phyloP scores from a whole-genome alignment of 1,140 invertebrate genomes.

The Drosophila repleta region DNA sequence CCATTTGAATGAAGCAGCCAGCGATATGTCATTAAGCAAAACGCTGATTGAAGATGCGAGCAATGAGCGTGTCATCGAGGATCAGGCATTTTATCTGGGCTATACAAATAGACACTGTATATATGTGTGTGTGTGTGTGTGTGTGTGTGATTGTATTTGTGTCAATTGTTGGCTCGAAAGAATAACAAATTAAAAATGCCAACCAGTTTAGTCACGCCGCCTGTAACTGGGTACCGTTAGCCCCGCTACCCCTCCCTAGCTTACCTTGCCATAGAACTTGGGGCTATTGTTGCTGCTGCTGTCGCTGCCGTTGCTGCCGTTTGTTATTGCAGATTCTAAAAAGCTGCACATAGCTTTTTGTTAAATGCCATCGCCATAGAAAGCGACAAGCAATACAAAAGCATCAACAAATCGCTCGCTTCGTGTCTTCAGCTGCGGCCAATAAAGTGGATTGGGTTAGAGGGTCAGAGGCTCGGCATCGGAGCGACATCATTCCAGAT shows the following conservation, averaged over 20 bases:
- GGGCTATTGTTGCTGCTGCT: conserved; percentile 28
- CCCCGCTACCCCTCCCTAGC: no score
- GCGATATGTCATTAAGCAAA: not conserved
- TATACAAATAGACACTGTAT: conserved; percentile 1
- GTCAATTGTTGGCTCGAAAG: conserved; percentile 43
- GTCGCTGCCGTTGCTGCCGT: conserved; percentile 8
- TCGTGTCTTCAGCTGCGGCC: not conserved
- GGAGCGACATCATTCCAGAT: not conserved
- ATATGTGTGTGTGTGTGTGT: not conserved
- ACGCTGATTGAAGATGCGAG: not conserved
- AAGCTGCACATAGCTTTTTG: conserved; percentile 31
- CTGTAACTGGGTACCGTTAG: not conserved
- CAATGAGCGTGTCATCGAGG: not conserved
- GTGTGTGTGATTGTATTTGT: conserved; percentile 16
- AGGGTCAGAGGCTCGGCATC: conserved; percentile 18
- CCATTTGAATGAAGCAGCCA: no score
- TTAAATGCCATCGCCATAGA: conserved; percentile 42
- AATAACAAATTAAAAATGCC: conserved; percentile 46
- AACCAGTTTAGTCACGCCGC: conserved; percentile 49
- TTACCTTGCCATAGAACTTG: conserved; percentile 8
- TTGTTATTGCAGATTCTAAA: conserved; percentile 34
- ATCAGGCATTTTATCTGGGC: not conserved
- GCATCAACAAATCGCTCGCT: conserved; percentile 20
- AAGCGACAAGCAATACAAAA: conserved; percentile 43
- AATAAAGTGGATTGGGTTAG: conserved; percentile 39